Evolutionary conservation across 23 tunicate species (phyloP), one percentile per base, ranked within the genome.

Genomic region (Diplosoma virens): DNA sequence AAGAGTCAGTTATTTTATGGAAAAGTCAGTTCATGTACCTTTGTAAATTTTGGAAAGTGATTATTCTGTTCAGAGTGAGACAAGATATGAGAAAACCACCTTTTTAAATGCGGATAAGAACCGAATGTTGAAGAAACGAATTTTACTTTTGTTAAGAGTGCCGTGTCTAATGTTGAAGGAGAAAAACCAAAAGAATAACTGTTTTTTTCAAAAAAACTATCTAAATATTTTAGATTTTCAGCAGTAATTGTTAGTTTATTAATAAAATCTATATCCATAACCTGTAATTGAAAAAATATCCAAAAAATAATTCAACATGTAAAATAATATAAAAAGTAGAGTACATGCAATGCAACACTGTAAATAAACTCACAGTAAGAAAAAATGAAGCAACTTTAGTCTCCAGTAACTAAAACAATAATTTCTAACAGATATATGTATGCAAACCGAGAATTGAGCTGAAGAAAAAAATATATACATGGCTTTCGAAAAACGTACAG

Each of bases 111-210:
- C 5, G 61, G 61, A 17, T 21, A 72, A 20, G 78, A 2, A 16
- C 3, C 28, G 3, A 50, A 6, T 30, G 78, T 2, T 4, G 25
- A 2, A 47, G 78, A 3, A 16, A 36, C 26, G 3, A 33, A 3
- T 33, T 47, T 16, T 22, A 72, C 2, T 48, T 33, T 47, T 6
- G 21, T 6, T 48, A 48, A 50, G 16, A 72, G 61, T 4, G 61
- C 78, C 34, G 78, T 72, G 61, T 72, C 78, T 2, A 29, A 60
- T 3, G 21, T 2, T 9, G 78, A 72, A 5, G 78, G 78, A 29
- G 34, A 25, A 72, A 72, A 72, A 4, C 78, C 78, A 26, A 47
- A n/a, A 6, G 14, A 72, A 48, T 72, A 72, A 48, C 78, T 72
- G 24, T 72, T 47, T 3, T 4, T 17, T 34, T 47, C 26, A 47